Evolutionary conservation across 1,140 invertebrate genomes (phyloP).

Genomic region (Cardiocondyla obscurior): DNA sequence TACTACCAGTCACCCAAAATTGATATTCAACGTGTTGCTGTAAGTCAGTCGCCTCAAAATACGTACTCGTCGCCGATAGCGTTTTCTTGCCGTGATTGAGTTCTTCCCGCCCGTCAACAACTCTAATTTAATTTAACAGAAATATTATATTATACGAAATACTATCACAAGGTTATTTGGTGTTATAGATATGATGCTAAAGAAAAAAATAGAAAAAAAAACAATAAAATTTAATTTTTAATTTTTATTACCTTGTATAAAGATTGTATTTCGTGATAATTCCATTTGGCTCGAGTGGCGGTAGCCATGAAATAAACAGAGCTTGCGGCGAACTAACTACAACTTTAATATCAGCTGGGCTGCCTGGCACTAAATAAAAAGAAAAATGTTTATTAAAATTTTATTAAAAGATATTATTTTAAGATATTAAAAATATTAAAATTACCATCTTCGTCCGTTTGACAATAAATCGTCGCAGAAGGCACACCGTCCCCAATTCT

Average conservation of each 20-base stretch:
- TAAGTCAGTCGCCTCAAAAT: conserved; percentile 88
- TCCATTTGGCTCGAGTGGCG: conserved; percentile 91
- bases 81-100: conserved; percentile 88
- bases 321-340: conserved; percentile 90
- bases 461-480: conserved; percentile 89
- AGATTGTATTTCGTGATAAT: conserved; percentile 91
- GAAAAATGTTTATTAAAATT: background rate
- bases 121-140: conserved; percentile 74
- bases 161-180: background rate
- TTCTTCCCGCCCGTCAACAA: conserved; percentile 88
- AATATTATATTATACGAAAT: background rate
- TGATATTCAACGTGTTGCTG: conserved; percentile 92
- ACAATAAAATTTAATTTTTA: background rate
- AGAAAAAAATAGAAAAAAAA: no score
- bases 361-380: conserved; percentile 88
- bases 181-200: background rate
- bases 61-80: conserved; percentile 86
- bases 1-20: conserved; percentile 92
- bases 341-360: conserved; percentile 92
- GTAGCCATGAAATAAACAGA: conserved; percentile 91
- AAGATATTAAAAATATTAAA: conserved; percentile 73
- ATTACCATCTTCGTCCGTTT: conserved; percentile 92
- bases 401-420: background rate
- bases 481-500: conserved; percentile 91
- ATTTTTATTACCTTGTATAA: conserved; percentile 86